Evolutionary conservation across 2,888 invertebrate species (phyloP).

Genomic region (Ashinkailepas kermadecensis): DNA sequence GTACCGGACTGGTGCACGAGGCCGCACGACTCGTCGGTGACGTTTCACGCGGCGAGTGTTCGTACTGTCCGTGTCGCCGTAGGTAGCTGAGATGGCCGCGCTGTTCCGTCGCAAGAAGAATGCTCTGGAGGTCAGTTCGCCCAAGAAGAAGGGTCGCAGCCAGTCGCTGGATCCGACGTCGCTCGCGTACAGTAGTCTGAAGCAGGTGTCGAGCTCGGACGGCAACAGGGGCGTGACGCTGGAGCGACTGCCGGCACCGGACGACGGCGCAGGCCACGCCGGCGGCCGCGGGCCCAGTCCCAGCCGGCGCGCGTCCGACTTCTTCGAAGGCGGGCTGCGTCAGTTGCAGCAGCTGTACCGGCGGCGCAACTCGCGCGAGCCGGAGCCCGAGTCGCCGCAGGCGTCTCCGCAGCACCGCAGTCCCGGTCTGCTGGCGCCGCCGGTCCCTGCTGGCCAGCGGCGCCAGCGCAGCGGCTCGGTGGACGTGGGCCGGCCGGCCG

Average conservation of each 20-base stretch:
- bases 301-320: neutral
- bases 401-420: neutral
- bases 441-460: neutral
- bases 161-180: conserved; percentile 12
- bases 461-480: conserved; percentile 9
- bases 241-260: neutral
- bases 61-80: no score
- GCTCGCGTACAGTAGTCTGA: neutral
- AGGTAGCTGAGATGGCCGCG: neutral
- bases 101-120: neutral
- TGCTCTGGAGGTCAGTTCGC: neutral
- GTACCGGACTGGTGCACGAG: no score
- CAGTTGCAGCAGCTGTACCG: conserved; percentile 6
- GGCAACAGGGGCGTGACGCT: neutral
- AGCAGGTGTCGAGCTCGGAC: neutral
- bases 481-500: neutral
- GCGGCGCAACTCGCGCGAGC: neutral
- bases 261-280: neutral
- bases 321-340: conserved; percentile 11
- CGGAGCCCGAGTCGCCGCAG: neutral
- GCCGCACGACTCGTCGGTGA: no score
- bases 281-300: neutral
- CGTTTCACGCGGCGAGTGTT: no score
- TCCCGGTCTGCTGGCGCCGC: neutral
- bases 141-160: conserved; percentile 1